Percentiles rank a stretch among this genome's conserved stretches.
Evolutionary conservation across 1,140 invertebrate species (phyloP).

Genomic region (Tetragnatha versicolor): DNA sequence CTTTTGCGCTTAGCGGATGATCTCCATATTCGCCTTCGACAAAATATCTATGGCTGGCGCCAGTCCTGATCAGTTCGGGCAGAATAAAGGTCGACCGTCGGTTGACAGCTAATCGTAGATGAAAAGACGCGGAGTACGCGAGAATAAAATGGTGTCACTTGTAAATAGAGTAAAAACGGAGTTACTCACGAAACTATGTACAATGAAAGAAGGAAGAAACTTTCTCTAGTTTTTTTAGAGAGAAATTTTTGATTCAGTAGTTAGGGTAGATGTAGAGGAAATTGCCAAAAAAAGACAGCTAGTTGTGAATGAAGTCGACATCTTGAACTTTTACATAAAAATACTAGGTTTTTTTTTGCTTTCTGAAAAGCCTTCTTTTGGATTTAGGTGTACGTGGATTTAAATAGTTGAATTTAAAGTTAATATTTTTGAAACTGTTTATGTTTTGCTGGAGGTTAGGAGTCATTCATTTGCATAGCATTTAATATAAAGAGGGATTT

Average conservation of each 20-base stretch:
- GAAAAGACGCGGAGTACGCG: conserved; percentile 15
- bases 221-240: conserved; percentile 53
- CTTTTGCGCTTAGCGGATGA: conserved; percentile 21
- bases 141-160: neutral
- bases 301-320: neutral
- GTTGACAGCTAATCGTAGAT: neutral
- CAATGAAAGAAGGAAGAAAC: conserved; percentile 42
- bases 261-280: conserved; percentile 36
- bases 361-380: no score
- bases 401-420: no score
- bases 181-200: neutral
- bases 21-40: neutral
- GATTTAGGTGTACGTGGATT: no score
- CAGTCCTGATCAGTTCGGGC: conserved; percentile 45
- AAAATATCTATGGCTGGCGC: conserved; percentile 49
- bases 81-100: conserved; percentile 30
- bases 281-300: conserved; percentile 33
- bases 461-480: no score
- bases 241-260: conserved; percentile 48
- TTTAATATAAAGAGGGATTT: no score
- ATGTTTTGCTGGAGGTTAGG: no score
- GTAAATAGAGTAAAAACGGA: conserved; percentile 28
- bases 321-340: neutral
- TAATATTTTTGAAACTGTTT: no score
- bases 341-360: no score